A percentile compares a stretch with the other conserved stretches of the same genome.
phyloP scores from a whole-genome alignment of 2,888 invertebrate species.

The Patella pellucida region DNA sequence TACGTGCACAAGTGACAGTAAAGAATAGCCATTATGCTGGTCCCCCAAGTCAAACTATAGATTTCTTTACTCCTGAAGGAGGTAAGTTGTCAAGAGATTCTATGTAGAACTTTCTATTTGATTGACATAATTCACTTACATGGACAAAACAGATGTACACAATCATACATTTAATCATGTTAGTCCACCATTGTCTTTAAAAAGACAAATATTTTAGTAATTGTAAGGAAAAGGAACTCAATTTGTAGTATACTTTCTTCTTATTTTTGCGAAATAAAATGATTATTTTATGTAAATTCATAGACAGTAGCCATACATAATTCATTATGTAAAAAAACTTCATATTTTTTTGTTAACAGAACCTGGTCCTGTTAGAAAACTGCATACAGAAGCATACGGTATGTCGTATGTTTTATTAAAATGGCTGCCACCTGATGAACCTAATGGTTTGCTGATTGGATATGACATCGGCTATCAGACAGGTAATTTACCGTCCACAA shows the following conservation, averaged over 20 bases:
- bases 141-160: too few relatives aligned
- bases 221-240: too few relatives aligned
- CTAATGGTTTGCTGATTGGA: conserved; percentile 93
- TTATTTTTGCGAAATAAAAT: not conserved
- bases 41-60: conserved; percentile 86
- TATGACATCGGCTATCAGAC: conserved; percentile 93
- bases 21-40: conserved; percentile 94
- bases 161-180: too few relatives aligned
- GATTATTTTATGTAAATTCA: not conserved
- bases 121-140: too few relatives aligned
- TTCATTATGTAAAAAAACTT: too few relatives aligned
- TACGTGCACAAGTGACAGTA: conserved; percentile 89
- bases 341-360: conserved; percentile 42
- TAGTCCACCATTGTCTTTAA: too few relatives aligned
- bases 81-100: conserved; percentile 43
- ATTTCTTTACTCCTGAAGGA: conserved; percentile 66
- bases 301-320: not conserved
- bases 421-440: conserved; percentile 93
- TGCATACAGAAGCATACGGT: conserved; percentile 55
- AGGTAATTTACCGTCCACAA: conserved; percentile 50
- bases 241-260: too few relatives aligned
- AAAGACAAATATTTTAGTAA: too few relatives aligned
- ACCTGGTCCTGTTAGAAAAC: conserved; percentile 54
- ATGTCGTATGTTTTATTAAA: conserved; percentile 75
- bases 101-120: too few relatives aligned